Base-by-base conservation (phyloP, 2,888 invertebrate genomes). In the Rhyacophila evoluta region DNA sequence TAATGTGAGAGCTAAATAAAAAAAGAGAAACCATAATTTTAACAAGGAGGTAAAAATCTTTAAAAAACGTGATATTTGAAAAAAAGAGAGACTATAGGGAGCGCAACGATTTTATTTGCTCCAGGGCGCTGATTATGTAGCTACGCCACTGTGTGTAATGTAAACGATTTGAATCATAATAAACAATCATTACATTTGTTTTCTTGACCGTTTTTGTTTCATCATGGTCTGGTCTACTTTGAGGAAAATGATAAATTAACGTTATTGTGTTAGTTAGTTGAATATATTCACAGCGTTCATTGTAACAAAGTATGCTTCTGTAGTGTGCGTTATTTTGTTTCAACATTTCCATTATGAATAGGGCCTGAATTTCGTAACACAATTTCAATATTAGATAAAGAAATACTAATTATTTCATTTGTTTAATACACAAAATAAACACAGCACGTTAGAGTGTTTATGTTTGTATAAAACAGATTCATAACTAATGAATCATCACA, bases 101-200 rank as follows among this genome's bases (percentile, higher is more conserved):
- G n/a, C n/a, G n/a, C n/a, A n/a, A n/a, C n/a, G n/a, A n/a, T n/a
- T n/a, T n/a, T n/a, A n/a, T n/a, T n/a, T n/a, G n/a, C n/a, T n/a
- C n/a, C n/a, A n/a, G n/a, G n/a, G n/a, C n/a, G n/a, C n/a, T n/a
- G n/a, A n/a, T n/a, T n/a, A n/a, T n/a, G n/a, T n/a, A n/a, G n/a
- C n/a, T n/a, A n/a, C n/a, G n/a, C n/a, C n/a, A n/a, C n/a, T n/a
- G n/a, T n/a, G n/a, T n/a, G 12, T 72, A 41, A 41, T 33, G 72
- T 72, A 28, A 71, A n/a, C 29, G 76, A 76, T 71, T 55, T 70
- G 39, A 75, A 70, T 25, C 69, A 69, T 69, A 75, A 75, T 70
- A 19, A 75, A 15, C 39, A 4, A 10, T 19, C 37, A 74, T 38
- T 39, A 74, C 38, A 74, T 15, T 15, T 39, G 27, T 28, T 39